Percentiles rank a stretch among this genome's conserved stretches.
phyloP scores from a whole-genome alignment of 2,888 invertebrate species.

The Hemaris fuciformis region DNA sequence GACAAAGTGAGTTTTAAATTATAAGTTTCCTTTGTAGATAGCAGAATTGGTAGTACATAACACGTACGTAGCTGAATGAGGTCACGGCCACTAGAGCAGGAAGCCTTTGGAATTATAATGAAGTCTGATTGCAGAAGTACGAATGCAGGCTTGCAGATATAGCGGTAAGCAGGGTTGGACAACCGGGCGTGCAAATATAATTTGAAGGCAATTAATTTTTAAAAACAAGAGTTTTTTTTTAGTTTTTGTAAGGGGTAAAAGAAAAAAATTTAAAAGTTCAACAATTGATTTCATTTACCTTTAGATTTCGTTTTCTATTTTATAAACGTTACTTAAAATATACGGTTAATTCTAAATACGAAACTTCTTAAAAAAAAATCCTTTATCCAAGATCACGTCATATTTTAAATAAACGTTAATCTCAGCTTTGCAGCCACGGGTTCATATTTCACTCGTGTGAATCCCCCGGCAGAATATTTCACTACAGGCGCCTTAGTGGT shows the following conservation, averaged over 20 bases:
- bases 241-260: neutral
- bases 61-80: neutral
- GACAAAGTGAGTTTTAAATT: too few relatives aligned
- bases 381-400: neutral
- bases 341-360: too few relatives aligned
- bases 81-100: neutral
- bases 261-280: neutral
- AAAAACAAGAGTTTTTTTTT: neutral
- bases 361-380: neutral
- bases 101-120: neutral
- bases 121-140: neutral
- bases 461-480: neutral
- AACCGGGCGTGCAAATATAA: too few relatives aligned
- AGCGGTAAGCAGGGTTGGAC: neutral
- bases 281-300: too few relatives aligned
- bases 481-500: constrained; percentile 15
- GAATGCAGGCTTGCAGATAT: neutral
- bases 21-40: neutral
- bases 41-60: neutral
- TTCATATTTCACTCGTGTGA: neutral
- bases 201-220: too few relatives aligned
- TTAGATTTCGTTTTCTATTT: too few relatives aligned
- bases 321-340: too few relatives aligned
- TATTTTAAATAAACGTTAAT: neutral
- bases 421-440: neutral